Percentiles rank a stretch among this genome's conserved stretches.
Evolutionary conservation across 2,797 vertebrate species (phyloP).

Genomic region (Pempheris klunzingeri): DNA sequence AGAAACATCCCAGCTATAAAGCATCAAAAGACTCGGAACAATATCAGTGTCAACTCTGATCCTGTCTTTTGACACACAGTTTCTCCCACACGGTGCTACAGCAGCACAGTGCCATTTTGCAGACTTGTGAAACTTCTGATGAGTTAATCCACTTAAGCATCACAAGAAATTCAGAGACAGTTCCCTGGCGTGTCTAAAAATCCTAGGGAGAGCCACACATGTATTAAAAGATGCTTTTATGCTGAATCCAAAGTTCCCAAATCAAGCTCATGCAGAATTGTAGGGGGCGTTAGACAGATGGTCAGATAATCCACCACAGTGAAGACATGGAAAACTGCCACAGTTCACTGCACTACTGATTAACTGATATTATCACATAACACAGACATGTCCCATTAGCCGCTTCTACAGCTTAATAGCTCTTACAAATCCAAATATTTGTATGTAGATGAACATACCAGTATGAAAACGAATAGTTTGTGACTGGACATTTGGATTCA

Average conservation of each 20-base stretch:
- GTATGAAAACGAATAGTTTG: background rate
- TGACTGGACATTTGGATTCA: conserved; percentile 53
- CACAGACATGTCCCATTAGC: background rate
- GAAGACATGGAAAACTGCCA: background rate
- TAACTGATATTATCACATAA: background rate
- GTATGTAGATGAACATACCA: background rate
- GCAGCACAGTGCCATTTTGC: background rate
- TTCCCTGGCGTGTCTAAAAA: conserved; percentile 11
- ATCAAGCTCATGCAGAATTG: background rate
- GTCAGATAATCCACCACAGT: background rate
- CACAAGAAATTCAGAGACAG: background rate
- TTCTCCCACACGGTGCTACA: background rate
- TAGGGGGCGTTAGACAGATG: background rate
- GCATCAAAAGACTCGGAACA: conserved; percentile 1
- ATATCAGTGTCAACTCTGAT: conserved; percentile 2
- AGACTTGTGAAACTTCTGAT: conserved; percentile 16
- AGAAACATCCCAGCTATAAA: conserved; percentile 32
- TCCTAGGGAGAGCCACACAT: background rate
- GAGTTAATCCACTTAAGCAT: conserved; percentile 1
- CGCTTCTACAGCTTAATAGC: background rate
- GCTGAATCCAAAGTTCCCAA: conserved; percentile 56
- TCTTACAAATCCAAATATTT: background rate
- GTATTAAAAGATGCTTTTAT: conserved; percentile 13
- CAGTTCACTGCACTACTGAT: background rate
- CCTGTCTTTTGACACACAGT: conserved; percentile 2